A percentile compares a stretch with the other conserved stretches of the same genome.
phyloP scores from a whole-genome alignment of 2,888 invertebrate species.

The Sinodicranocentrus sp. region DNA sequence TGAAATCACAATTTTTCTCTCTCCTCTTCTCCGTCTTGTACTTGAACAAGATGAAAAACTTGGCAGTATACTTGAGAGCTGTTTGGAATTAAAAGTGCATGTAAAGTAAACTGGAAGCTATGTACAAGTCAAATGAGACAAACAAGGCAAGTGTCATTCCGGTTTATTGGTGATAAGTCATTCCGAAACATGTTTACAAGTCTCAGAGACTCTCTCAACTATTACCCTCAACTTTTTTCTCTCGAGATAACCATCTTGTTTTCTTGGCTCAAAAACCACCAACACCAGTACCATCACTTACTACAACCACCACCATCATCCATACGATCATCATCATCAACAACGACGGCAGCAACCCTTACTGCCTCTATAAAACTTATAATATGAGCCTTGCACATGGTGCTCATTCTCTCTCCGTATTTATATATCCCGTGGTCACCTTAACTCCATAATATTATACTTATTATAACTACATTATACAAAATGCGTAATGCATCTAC shows the following conservation, averaged over 20 bases:
- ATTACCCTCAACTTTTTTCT: constrained; percentile 65
- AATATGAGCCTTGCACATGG: background rate
- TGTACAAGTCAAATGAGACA: constrained; percentile 71
- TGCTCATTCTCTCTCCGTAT: background rate
- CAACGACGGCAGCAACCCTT: constrained; percentile 1
- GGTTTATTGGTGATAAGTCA: constrained; percentile 71
- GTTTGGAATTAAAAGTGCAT: constrained; percentile 69
- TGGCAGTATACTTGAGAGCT: constrained; percentile 40
- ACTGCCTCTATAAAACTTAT: background rate
- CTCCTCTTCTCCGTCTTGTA: background rate
- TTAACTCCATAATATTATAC: no score
- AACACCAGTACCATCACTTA: constrained; percentile 65
- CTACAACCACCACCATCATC: constrained; percentile 36
- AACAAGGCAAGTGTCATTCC: constrained; percentile 71
- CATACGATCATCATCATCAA: constrained; percentile 24
- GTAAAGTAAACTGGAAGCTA: constrained; percentile 71
- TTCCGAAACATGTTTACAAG: constrained; percentile 71
- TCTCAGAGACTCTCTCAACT: constrained; percentile 65
- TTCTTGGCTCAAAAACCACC: constrained; percentile 65
- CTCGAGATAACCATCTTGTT: constrained; percentile 68
- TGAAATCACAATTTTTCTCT: no score
- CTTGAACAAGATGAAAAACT: constrained; percentile 3
- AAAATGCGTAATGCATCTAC: no score
- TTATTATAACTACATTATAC: constrained; percentile 7
- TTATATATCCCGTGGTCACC: no score